Evolutionary conservation across 2,113 vertebrate species (phyloP).

Genomic region (Rana temporaria): DNA sequence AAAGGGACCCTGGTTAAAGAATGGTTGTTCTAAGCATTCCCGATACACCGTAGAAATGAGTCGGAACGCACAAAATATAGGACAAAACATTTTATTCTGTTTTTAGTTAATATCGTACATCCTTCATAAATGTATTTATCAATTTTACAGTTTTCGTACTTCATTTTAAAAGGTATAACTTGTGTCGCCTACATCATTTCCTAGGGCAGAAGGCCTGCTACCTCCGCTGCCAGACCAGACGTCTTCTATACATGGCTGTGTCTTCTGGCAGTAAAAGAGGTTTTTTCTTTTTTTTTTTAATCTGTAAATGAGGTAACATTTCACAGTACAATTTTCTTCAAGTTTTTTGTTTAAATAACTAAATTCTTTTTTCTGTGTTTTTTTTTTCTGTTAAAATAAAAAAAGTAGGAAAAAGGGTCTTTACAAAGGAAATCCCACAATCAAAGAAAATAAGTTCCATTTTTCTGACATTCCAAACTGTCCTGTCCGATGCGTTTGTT

Average conservation of each 20-base stretch:
- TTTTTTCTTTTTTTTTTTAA: slow-evolving; percentile 78
- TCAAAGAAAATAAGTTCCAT: slow-evolving; percentile 82
- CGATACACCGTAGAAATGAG: not conserved
- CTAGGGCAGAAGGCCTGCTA: slow-evolving; percentile 84
- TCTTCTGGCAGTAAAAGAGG: slow-evolving; percentile 59
- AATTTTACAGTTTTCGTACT: slow-evolving; percentile 85
- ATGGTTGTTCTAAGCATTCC: no score
- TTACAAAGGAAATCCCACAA: slow-evolving; percentile 87
- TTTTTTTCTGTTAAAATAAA: slow-evolving; percentile 78
- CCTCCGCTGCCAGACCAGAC: slow-evolving; percentile 36
- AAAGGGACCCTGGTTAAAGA: no score
- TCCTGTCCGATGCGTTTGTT: slow-evolving; percentile 80
- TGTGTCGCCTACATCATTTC: slow-evolving; percentile 77
- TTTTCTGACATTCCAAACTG: slow-evolving; percentile 84
- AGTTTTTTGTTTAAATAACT: slow-evolving; percentile 86
- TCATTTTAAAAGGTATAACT: slow-evolving; percentile 78
- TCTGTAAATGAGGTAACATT: slow-evolving; percentile 96
- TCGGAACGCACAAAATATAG: slow-evolving; percentile 76
- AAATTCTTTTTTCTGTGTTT: slow-evolving; percentile 80
- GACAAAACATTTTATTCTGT: slow-evolving; percentile 93
- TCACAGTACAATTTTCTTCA: slow-evolving; percentile 98
- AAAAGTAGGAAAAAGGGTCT: slow-evolving; percentile 83
- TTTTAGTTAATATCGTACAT: slow-evolving; percentile 91
- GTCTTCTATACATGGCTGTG: slow-evolving; percentile 47
- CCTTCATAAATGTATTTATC: slow-evolving; percentile 85